phyloP scores from a whole-genome alignment of 2,888 invertebrate species.

The Pyrrhia umbra region DNA sequence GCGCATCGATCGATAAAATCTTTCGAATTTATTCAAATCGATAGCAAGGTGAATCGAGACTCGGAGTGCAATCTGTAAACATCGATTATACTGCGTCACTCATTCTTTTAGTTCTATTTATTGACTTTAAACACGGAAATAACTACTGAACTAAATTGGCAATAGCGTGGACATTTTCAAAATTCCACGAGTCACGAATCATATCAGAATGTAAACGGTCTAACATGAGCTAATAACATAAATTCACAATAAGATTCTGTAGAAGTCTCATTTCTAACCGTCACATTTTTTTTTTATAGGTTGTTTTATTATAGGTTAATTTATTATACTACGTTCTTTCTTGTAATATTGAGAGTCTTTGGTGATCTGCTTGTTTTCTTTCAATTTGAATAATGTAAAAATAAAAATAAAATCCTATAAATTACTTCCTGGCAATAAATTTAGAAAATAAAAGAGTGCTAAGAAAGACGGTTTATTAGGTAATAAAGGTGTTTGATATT shows the following conservation, averaged over 20 bases:
- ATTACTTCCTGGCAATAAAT: no score
- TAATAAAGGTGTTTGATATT: no score
- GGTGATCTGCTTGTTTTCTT: background rate
- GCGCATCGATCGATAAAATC: no score
- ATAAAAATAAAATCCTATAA: background rate
- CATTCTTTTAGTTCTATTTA: no score
- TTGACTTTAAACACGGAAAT: background rate
- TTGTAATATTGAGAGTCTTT: conserved; percentile 17
- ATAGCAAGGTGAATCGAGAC: no score
- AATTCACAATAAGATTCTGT: conserved; percentile 34
- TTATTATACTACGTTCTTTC: conserved; percentile 13
- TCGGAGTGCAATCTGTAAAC: no score
- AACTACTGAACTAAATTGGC: conserved; percentile 58
- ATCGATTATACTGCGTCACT: no score
- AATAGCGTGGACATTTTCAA: conserved; percentile 52
- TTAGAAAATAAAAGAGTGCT: background rate
- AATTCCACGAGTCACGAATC: conserved; percentile 55
- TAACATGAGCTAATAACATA: conserved; percentile 34
- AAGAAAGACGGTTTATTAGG: no score
- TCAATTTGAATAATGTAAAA: conserved; percentile 1
- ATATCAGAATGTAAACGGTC: conserved; percentile 37
- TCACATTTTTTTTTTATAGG: conserved; percentile 28
- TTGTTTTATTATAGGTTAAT: conserved; percentile 36
- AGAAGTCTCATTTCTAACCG: conserved; percentile 28
- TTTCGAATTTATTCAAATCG: no score